Percentiles rank a stretch among this genome's conserved stretches.
Conservation (phyloP, 2,888 invertebrate species). For the Lymantria monacha region DNA sequence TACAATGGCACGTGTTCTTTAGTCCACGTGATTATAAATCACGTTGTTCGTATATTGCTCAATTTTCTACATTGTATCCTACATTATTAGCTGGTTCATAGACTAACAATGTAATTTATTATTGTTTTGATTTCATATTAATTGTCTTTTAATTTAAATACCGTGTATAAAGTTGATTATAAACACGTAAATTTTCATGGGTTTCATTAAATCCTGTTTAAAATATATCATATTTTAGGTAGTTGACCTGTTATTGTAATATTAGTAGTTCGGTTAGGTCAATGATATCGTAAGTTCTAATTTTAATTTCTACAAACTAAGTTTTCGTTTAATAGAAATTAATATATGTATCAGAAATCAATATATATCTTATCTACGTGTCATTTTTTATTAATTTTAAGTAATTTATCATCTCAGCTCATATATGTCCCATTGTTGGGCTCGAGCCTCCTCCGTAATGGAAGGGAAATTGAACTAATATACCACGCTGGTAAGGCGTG, state of each 20-base stretch:
- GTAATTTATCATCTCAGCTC: no score
- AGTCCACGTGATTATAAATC: conserved; percentile 22
- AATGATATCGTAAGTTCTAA: background rate
- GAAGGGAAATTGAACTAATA: no score
- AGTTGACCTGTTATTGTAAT: background rate
- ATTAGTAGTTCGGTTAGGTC: background rate
- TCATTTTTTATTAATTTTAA: no score
- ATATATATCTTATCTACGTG: no score
- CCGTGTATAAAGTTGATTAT: conserved; percentile 1
- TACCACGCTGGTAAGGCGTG: no score
- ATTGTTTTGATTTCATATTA: conserved; percentile 1
- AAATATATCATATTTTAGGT: background rate
- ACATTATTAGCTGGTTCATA: conserved; percentile 5
- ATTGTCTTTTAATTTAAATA: background rate
- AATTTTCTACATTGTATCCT: conserved; percentile 11
- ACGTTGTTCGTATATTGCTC: conserved; percentile 28
- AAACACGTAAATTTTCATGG: background rate
- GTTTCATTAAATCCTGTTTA: background rate
- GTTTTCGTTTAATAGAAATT: background rate
- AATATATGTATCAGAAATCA: no score
- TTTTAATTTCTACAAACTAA: background rate
- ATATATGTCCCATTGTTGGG: no score
- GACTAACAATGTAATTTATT: conserved; percentile 10
- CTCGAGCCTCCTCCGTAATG: no score
- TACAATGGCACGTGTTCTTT: conserved; percentile 18